Evolutionary conservation across 2,113 vertebrate species (phyloP).

Genomic region (Andinoacara biseriatus): DNA sequence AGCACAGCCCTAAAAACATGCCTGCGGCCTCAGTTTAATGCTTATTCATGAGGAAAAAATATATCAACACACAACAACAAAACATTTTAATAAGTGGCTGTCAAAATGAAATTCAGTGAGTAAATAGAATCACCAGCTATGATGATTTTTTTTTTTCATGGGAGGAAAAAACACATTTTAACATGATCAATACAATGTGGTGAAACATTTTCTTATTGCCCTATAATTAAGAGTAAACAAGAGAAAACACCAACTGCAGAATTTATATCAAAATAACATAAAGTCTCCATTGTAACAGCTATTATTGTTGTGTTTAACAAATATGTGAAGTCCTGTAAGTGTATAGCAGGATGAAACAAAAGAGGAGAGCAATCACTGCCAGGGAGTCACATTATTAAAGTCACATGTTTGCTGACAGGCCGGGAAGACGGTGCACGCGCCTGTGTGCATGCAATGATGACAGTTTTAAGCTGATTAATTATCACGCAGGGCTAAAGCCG

Average conservation of each 20-base stretch:
- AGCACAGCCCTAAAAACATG: not conserved
- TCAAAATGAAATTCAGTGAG: slow-evolving; percentile 9
- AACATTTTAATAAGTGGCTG: slow-evolving; percentile 8
- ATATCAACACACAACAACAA: not conserved
- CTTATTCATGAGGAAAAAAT: not conserved
- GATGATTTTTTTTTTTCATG: not conserved
- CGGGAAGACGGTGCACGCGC: slow-evolving; percentile 15
- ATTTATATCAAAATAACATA: not conserved
- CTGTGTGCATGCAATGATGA: slow-evolving; percentile 46
- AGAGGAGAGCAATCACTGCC: slow-evolving; percentile 26
- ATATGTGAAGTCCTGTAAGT: not conserved
- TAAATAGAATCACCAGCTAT: not conserved
- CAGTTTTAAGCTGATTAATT: slow-evolving; percentile 75
- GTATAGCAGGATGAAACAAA: slow-evolving; percentile 5
- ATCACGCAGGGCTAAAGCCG: slow-evolving; percentile 58
- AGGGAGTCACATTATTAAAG: slow-evolving; percentile 45
- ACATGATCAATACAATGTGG: not conserved
- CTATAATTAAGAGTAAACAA: not conserved
- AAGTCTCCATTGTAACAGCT: not conserved
- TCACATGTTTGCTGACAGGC: slow-evolving; percentile 18
- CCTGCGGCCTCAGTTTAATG: not conserved
- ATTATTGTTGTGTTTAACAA: not conserved
- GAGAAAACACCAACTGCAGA: not conserved
- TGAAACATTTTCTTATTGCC: not conserved
- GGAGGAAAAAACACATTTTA: not conserved